Percentiles rank a stretch among this genome's conserved stretches.
Evolutionary conservation across 2,888 invertebrate genomes (phyloP).

Genomic region (Lacanobia wlatinum): DNA sequence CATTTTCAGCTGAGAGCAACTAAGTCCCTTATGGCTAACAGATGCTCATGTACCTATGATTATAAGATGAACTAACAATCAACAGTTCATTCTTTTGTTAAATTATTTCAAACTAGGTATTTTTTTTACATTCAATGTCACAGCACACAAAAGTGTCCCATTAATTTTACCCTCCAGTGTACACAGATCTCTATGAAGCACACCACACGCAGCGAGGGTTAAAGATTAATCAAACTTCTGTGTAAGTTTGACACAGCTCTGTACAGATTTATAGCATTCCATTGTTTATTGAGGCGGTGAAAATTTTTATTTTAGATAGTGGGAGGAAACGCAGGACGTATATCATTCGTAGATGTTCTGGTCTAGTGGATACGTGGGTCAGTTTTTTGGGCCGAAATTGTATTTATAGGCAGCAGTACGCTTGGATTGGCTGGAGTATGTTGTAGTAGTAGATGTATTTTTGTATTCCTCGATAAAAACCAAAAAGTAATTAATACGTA

Average conservation of each 20-base stretch:
- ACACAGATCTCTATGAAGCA: slow-evolving; percentile 34
- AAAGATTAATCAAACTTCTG: slow-evolving; percentile 68
- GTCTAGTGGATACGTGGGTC: slow-evolving; percentile 41
- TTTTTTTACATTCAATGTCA: too few species aligned
- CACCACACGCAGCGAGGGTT: slow-evolving; percentile 49
- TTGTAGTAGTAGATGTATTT: neutral
- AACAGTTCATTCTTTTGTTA: too few species aligned
- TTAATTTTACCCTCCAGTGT: slow-evolving; percentile 23
- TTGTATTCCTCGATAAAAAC: neutral
- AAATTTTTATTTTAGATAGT: slow-evolving; percentile 38
- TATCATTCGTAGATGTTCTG: slow-evolving; percentile 46
- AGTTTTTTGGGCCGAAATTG: slow-evolving; percentile 26
- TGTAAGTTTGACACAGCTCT: slow-evolving; percentile 59
- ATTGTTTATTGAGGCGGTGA: slow-evolving; percentile 61
- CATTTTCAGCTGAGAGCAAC: neutral
- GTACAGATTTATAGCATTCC: slow-evolving; percentile 62
- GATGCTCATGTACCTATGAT: too few species aligned
- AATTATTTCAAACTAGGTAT: too few species aligned
- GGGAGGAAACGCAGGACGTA: slow-evolving; percentile 29
- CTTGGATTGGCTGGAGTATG: slow-evolving; percentile 1
- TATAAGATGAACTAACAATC: too few species aligned
- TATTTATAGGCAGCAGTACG: slow-evolving; percentile 20
- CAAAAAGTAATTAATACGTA: neutral
- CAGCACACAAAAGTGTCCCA: neutral
- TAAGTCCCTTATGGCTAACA: too few species aligned